Evolutionary conservation across 2,113 vertebrate genomes (phyloP), one percentile per base, ranked within the genome.

Genomic region (Falcunculus frontatus): DNA sequence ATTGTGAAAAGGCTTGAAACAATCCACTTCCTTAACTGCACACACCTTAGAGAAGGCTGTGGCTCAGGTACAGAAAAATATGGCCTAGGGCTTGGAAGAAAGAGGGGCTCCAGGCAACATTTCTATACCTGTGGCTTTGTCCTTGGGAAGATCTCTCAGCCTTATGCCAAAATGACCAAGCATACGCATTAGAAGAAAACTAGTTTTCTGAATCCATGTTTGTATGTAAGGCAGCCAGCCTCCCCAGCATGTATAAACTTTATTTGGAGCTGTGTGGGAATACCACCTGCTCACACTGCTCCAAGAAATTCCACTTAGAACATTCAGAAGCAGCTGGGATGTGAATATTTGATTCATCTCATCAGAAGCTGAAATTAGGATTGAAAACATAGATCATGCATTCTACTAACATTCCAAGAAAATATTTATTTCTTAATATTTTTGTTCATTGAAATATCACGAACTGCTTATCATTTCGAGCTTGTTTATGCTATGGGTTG

Each of bases 261-360:
- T 95, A 95, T 96, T 95, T 94, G 95, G 96, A 95, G 95, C 93
- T 95, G 93, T 90, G 97, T 96, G 87, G 95, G 94, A 96, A 92
- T 90, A 95, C 95, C 96, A 97, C 96, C 96, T 97, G 97, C 96
- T 95, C 93, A 78, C 7, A 25, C 70, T 90, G 94, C 95, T 97
- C 96, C 93, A 94, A 93, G 91, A 97, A 97, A 91, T 92, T 95
- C 91, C 88, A 95, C 94, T 96, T 84, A 93, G 75, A 97, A 97
- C 88, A 95, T 92, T 97, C 91, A 95, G 94, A 97, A 96, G 95
- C 96, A 97, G 96, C 96, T 97, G 97, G 96, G 96, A 97, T 96
- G 95, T 96, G 96, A 97, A 96, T 97, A 91, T 97, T 97, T 97
- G 94, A 96, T 97, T 96, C 92, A 96, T 93, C 75, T 97, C 95